Percentiles rank a stretch among this genome's conserved stretches.
Conservation (phyloP, 30 jellyfish, hydroid and myxozoan genomes). For the Chrysaora quinquecirrha region DNA sequence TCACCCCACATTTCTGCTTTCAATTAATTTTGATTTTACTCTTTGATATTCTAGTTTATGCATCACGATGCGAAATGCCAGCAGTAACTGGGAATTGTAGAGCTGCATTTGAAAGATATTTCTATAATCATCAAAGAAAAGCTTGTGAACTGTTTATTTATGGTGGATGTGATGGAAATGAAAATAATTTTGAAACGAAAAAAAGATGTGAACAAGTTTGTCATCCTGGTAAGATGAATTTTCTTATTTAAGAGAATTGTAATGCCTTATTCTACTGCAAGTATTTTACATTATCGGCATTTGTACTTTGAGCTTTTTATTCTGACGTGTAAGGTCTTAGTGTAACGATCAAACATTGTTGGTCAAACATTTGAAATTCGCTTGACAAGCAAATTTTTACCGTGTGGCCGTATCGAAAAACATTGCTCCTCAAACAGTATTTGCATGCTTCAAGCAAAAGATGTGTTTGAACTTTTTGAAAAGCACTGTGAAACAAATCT, state of each 20-base stretch:
- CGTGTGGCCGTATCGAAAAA: no score
- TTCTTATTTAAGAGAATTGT: background rate
- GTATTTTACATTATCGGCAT: no score
- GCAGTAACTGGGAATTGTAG: slow-evolving; percentile 86
- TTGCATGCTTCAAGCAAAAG: no score
- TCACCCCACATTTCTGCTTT: background rate
- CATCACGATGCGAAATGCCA: slow-evolving; percentile 77
- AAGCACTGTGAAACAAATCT: no score
- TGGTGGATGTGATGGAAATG: slow-evolving; percentile 91
- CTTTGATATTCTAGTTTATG: slow-evolving; percentile 62
- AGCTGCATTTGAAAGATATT: slow-evolving; percentile 44
- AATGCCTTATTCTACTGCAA: background rate
- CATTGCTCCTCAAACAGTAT: no score
- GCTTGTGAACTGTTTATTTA: slow-evolving; percentile 74
- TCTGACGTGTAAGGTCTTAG: no score
- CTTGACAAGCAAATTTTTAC: no score
- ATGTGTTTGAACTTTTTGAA: no score
- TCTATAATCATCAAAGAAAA: slow-evolving; percentile 63
- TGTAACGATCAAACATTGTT: no score
- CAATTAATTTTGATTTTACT: no score
- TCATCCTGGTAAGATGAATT: slow-evolving; percentile 5
- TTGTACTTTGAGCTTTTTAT: no score
- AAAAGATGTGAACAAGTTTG: slow-evolving; percentile 39
- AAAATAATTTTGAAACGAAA: slow-evolving; percentile 55
- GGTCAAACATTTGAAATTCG: no score